phyloP scores from a whole-genome alignment of 2,888 invertebrate species.

The Xestoiulus laeticollis region DNA sequence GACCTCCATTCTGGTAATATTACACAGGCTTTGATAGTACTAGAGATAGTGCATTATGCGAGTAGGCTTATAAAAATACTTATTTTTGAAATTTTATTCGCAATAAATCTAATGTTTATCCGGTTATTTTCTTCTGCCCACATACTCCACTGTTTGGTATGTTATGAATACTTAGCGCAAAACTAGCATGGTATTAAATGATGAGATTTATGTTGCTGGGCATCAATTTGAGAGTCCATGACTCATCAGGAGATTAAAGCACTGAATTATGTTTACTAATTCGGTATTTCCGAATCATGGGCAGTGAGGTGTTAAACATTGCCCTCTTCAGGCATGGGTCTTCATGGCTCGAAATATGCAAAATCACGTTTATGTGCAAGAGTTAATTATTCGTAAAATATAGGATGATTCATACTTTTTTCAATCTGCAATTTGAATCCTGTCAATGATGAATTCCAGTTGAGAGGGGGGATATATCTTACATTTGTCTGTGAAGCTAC shows the following conservation, averaged over 20 bases:
- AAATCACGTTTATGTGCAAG: neutral
- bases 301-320: neutral
- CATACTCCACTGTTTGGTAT: neutral
- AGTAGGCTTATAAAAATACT: neutral
- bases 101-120: constrained; percentile 5
- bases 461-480: neutral
- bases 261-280: neutral
- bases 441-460: neutral
- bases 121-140: neutral
- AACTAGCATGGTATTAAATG: neutral
- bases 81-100: neutral
- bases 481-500: neutral
- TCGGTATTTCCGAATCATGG: neutral
- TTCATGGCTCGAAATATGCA: neutral
- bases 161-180: neutral
- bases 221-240: neutral
- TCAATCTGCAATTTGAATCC: neutral
- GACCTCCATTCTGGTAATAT: neutral
- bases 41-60: neutral
- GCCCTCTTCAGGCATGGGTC: neutral
- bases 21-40: neutral
- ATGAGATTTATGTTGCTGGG: neutral
- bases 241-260: neutral
- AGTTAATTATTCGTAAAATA: neutral
- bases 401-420: neutral